phyloP scores from a whole-genome alignment of 2,797 vertebrate species.

The Labeo calbasu region DNA sequence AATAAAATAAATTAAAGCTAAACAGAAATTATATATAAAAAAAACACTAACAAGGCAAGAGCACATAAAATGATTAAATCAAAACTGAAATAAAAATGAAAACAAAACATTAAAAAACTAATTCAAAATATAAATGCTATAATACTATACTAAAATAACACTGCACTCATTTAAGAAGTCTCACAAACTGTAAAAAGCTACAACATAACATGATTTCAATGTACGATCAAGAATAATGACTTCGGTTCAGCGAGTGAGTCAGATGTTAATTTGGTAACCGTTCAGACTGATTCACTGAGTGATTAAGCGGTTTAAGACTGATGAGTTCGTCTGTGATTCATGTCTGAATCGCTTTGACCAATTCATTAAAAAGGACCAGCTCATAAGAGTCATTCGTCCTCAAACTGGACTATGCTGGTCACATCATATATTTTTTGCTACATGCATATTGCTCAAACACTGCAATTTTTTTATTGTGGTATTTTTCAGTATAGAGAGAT shows the following conservation, averaged over 20 bases:
- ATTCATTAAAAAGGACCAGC: not conserved
- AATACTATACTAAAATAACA: not conserved
- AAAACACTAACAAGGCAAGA: not conserved
- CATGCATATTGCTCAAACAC: not conserved
- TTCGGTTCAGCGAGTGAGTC: not conserved
- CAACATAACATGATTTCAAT: not conserved
- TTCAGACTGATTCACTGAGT: not conserved
- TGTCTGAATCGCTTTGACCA: not conserved
- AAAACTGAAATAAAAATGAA: not conserved
- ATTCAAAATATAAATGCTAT: not conserved
- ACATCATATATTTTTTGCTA: not conserved
- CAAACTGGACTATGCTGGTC: not conserved
- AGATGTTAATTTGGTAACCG: not conserved
- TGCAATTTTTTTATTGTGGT: not conserved
- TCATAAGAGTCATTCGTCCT: slow-evolving; percentile 2
- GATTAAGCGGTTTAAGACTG: not conserved
- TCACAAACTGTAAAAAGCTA: not conserved
- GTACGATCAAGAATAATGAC: not conserved
- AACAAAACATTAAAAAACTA: too few relatives aligned
- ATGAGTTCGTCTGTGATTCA: not conserved
- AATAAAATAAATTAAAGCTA: not conserved
- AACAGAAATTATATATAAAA: not conserved
- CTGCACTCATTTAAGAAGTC: not conserved
- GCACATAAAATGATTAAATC: not conserved
- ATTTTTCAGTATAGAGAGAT: not conserved